Conservation (phyloP, 2,113 vertebrate genomes). For the Chloropsis hardwickii region DNA sequence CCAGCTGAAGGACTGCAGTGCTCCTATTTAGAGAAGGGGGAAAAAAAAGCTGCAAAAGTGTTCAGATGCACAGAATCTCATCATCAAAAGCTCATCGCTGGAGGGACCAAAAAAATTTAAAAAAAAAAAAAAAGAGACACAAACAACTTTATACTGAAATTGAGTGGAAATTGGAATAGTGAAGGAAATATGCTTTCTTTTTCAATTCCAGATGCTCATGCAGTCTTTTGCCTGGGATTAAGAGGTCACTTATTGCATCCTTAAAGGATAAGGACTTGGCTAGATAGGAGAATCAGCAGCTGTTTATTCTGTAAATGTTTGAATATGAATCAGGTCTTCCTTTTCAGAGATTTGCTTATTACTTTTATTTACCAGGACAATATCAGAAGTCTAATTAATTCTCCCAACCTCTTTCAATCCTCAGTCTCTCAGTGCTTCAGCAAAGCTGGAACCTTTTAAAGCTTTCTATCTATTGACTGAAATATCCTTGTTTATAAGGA, state of each 20-base stretch:
- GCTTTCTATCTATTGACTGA: slow-evolving; percentile 53
- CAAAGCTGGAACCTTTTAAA: slow-evolving; percentile 46
- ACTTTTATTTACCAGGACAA: slow-evolving; percentile 64
- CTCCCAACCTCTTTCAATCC: slow-evolving; percentile 19
- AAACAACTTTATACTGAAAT: slow-evolving; percentile 36
- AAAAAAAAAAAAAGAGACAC: background rate
- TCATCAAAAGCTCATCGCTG: background rate
- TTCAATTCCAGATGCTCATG: slow-evolving; percentile 53
- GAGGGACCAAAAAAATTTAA: background rate
- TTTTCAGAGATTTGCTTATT: slow-evolving; percentile 27
- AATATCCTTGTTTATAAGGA: slow-evolving; percentile 54
- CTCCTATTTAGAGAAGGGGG: background rate
- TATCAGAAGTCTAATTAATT: slow-evolving; percentile 63
- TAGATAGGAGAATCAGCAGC: slow-evolving; percentile 52
- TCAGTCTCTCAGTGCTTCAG: slow-evolving; percentile 35
- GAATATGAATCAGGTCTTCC: slow-evolving; percentile 55
- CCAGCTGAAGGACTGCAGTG: background rate
- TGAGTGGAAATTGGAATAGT: slow-evolving; percentile 47
- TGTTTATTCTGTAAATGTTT: slow-evolving; percentile 70
- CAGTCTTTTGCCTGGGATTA: slow-evolving; percentile 42
- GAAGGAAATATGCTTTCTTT: slow-evolving; percentile 40
- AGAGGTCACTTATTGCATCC: slow-evolving; percentile 57
- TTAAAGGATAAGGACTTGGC: slow-evolving; percentile 45
- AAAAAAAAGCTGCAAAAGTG: background rate
- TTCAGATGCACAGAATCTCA: slow-evolving; percentile 32